Base-by-base conservation (phyloP, 2,113 vertebrate genomes). In the Apteryx mantelli region DNA sequence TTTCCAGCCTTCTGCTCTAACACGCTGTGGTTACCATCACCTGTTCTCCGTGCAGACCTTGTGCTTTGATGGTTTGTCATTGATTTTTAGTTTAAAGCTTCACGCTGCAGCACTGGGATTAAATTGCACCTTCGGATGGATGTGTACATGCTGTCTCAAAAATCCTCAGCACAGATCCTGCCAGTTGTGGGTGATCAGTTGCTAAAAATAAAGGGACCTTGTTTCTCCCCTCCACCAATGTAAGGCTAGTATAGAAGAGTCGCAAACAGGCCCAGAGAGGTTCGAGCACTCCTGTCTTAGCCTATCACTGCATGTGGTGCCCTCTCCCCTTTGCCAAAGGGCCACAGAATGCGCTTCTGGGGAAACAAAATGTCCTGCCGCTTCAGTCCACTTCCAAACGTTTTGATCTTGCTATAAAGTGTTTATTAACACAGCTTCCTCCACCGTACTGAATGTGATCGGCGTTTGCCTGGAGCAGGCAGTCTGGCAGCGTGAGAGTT, bases 241-340 rank as follows among this genome's bases (percentile, higher is more conserved):
- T 42, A 42, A 65, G 28, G 40, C 24, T 66, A 21, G 2, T 2
- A 18, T 48, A 55, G 44, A 48, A 77, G 21, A 74, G 80, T 36
- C 36, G 48, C 25, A 8, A 50, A 38, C 19, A 38, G 64, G 50
- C 32, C n/a, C 17, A 11, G 63, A 71, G 71, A 11, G 11, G 20
- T 6, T 56, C 83, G 34, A 0, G 1, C 25, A 4, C 36, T 5
- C 36, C 84, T 16, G 13, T 19, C 66, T 7, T 38, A 65, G 34
- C 44, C 76, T 40, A n/a, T 24, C 3, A 0, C 40, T 42, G 2
- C 10, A 3, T 0, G 0, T 34, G 36, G 5, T 21, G 4, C 73
- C 79, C 70, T 32, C 24, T 69, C 11, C 10, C n/a, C 50, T 76
- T 70, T 44, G 15, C 36, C 11, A 3, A 7, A 65, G 22, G 24